phyloP scores from a whole-genome alignment of 2,888 invertebrate species.

The Harpalus rufipes region DNA sequence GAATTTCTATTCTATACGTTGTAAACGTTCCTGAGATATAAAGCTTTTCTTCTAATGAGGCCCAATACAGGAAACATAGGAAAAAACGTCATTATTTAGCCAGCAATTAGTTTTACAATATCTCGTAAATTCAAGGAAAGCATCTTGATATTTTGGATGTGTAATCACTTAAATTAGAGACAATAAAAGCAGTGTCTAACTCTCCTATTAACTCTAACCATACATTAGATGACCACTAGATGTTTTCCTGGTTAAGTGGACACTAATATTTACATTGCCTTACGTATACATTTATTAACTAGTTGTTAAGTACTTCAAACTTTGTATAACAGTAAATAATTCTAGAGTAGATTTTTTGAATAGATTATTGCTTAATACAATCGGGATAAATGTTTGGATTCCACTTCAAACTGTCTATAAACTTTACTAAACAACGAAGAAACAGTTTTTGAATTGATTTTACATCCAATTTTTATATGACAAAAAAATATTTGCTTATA shows the following conservation, averaged over 20 bases:
- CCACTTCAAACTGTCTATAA: slow-evolving; percentile 2
- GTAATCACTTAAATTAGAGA: slow-evolving; percentile 53
- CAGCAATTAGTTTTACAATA: slow-evolving; percentile 58
- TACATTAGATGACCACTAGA: slow-evolving; percentile 16
- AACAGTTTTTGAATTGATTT: not conserved
- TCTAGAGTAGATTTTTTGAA: slow-evolving; percentile 3
- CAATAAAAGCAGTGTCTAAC: slow-evolving; percentile 43
- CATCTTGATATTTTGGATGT: slow-evolving; percentile 14
- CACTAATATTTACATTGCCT: slow-evolving; percentile 47
- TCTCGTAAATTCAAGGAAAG: slow-evolving; percentile 52
- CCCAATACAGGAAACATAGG: slow-evolving; percentile 61
- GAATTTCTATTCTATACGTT: not conserved
- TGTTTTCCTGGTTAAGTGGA: slow-evolving; percentile 26
- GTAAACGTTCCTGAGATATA: slow-evolving; percentile 7
- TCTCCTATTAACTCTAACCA: slow-evolving; percentile 43
- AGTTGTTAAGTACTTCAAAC: slow-evolving; percentile 35
- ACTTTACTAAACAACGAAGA: slow-evolving; percentile 1
- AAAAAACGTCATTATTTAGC: slow-evolving; percentile 46
- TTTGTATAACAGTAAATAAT: slow-evolving; percentile 34
- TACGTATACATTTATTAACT: slow-evolving; percentile 32
- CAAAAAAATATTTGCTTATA: not conserved
- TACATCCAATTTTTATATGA: not conserved
- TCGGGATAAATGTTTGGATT: not conserved
- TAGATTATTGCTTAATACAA: slow-evolving; percentile 47
- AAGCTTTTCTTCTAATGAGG: slow-evolving; percentile 29